Percentiles rank a stretch among this genome's conserved stretches.
These are phyloP conservation scores for Phaedon cochleariae DNA, from an alignment of 2,888 invertebrate species.

Conservation along the genomic window DNA sequence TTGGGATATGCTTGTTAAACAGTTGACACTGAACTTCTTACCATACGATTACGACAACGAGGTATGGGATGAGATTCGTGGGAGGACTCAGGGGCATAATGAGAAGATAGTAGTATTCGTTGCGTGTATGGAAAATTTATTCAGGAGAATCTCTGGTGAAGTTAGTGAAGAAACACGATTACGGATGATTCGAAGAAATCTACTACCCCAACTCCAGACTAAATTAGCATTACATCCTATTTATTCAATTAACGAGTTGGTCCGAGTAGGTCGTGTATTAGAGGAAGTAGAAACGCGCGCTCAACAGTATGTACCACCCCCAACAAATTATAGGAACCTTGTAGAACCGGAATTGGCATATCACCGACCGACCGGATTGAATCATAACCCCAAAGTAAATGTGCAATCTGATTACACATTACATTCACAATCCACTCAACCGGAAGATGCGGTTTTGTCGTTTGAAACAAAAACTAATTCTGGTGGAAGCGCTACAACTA, in stretches of 20 bases:
- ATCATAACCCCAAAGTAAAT: neutral
- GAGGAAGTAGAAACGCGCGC: conserved; percentile 19
- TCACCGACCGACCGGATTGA: neutral
- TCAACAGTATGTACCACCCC: neutral
- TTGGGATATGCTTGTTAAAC: too few relatives aligned
- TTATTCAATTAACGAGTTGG: neutral
- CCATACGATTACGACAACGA: conserved; percentile 20
- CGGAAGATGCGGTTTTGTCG: too few relatives aligned
- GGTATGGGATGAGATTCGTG: conserved; percentile 19
- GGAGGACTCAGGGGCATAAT: conserved; percentile 19
- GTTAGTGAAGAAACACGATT: neutral
- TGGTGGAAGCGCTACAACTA: too few relatives aligned
- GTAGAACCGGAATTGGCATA: neutral
- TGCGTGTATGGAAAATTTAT: conserved; percentile 22
- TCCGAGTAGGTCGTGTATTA: conserved; percentile 1
- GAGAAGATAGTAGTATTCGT: conserved; percentile 17
- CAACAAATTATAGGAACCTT: neutral
- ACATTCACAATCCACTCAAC: too few relatives aligned
- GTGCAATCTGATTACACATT: too few relatives aligned
- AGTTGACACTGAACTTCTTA: neutral
- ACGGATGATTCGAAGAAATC: neutral
- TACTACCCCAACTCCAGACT: neutral
- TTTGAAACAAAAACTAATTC: too few relatives aligned
- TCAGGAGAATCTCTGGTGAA: neutral
- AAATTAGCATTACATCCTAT: neutral